Evolutionary conservation across 2,797 vertebrate species (phyloP).

Genomic region (Podargus strigoides): DNA sequence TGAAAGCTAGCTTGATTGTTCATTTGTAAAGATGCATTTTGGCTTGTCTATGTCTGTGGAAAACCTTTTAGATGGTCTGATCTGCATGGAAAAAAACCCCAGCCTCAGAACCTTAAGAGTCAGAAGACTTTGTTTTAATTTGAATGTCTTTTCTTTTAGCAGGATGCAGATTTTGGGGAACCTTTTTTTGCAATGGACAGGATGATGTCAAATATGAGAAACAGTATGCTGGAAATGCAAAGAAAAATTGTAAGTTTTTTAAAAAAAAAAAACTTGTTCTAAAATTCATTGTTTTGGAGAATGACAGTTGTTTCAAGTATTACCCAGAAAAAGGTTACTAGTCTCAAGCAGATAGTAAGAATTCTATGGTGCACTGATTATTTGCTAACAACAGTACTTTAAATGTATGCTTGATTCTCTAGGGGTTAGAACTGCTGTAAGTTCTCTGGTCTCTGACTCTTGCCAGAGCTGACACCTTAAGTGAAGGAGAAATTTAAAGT

Average conservation of each 20-base stretch:
- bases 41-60: not conserved
- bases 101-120: not conserved
- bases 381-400: not conserved
- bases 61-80: not conserved
- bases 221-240: conserved; percentile 82
- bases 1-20: not conserved
- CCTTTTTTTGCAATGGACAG: conserved; percentile 83
- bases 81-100: not conserved
- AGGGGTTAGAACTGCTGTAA: not conserved
- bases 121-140: not conserved
- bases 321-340: not conserved
- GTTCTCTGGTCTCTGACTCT: not conserved
- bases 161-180: conserved; percentile 68
- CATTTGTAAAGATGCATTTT: not conserved
- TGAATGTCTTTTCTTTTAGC: not conserved
- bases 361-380: not conserved
- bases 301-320: not conserved
- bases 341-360: not conserved
- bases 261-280: not conserved
- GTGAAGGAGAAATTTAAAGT: not conserved
- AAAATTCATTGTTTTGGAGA: not conserved
- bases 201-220: conserved; percentile 85
- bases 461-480: not conserved
- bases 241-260: conserved; percentile 82
- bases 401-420: not conserved